Percentiles rank a stretch among this genome's conserved stretches.
These are phyloP conservation scores for Lithobates sylvaticus DNA, from an alignment of 2,797 vertebrate species.

Conservation along the genomic window DNA sequence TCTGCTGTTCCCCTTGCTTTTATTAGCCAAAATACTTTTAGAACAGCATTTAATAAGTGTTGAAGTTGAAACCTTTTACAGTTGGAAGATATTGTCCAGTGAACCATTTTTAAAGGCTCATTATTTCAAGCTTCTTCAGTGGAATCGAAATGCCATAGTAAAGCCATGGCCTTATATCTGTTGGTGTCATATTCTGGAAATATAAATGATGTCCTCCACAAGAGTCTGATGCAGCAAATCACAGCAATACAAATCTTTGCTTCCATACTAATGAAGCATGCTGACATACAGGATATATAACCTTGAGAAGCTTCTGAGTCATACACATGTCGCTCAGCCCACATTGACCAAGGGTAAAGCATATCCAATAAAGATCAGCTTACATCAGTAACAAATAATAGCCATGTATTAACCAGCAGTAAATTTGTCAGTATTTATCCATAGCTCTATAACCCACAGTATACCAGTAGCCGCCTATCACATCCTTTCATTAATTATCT, in stretches of 20 bases:
- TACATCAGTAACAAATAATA: too few species aligned
- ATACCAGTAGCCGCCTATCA: neutral
- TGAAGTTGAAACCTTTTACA: conserved; percentile 23
- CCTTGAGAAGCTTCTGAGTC: neutral
- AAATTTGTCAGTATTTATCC: too few species aligned
- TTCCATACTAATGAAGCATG: neutral
- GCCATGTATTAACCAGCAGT: too few species aligned
- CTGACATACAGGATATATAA: neutral
- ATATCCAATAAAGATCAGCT: neutral
- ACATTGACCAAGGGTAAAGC: neutral
- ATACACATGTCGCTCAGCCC: neutral
- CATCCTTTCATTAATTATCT: neutral
- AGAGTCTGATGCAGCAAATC: conserved; percentile 20
- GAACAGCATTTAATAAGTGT: conserved; percentile 16
- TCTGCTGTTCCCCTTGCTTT: neutral
- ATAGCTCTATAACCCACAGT: too few species aligned
- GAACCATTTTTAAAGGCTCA: conserved; percentile 31
- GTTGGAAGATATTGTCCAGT: conserved; percentile 27
- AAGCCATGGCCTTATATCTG: conserved; percentile 7
- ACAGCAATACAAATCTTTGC: conserved; percentile 1
- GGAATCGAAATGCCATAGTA: conserved; percentile 17
- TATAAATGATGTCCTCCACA: conserved; percentile 12
- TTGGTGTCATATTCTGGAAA: conserved; percentile 20
- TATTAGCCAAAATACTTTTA: neutral
- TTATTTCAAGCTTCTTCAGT: conserved; percentile 21